Evolutionary conservation across 1,140 invertebrate genomes (phyloP).

Genomic region (Drosophila ogumai): DNA sequence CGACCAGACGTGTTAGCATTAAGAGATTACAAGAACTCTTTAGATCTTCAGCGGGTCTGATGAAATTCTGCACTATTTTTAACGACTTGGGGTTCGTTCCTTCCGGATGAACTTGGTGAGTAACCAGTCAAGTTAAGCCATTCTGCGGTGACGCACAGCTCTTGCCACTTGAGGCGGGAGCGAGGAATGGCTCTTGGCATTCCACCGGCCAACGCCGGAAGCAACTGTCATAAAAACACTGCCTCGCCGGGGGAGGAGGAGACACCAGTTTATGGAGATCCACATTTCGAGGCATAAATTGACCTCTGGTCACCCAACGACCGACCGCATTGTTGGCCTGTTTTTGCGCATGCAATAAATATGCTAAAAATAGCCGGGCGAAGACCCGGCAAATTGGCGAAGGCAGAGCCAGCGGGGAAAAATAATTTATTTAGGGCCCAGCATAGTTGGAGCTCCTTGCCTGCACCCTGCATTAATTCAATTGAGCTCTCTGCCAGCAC

Average conservation of each 20-base stretch:
- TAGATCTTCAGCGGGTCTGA: background rate
- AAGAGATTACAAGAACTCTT: background rate
- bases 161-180: conserved; percentile 32
- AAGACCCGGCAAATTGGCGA: conserved; percentile 47
- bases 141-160: conserved; percentile 18
- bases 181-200: conserved; percentile 22
- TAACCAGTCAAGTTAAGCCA: background rate
- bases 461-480: conserved; percentile 50
- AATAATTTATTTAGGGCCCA: conserved; percentile 61
- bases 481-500: conserved; percentile 47
- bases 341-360: conserved; percentile 70
- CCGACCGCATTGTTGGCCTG: conserved; percentile 49
- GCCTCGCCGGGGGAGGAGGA: conserved; percentile 3
- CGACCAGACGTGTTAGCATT: conserved; percentile 10
- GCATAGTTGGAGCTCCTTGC: conserved; percentile 25
- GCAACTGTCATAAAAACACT: conserved; percentile 67
- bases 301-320: conserved; percentile 66
- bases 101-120: conserved; percentile 12
- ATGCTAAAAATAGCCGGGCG: conserved; percentile 73
- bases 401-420: conserved; percentile 26
- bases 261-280: conserved; percentile 27
- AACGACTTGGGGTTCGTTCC: background rate
- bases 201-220: conserved; percentile 51
- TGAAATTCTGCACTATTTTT: background rate
- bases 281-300: conserved; percentile 60